Percentiles rank a stretch among this genome's conserved stretches.
Evolutionary conservation across 1,140 invertebrate species (phyloP).

Genomic region (Dreissena polymorpha): DNA sequence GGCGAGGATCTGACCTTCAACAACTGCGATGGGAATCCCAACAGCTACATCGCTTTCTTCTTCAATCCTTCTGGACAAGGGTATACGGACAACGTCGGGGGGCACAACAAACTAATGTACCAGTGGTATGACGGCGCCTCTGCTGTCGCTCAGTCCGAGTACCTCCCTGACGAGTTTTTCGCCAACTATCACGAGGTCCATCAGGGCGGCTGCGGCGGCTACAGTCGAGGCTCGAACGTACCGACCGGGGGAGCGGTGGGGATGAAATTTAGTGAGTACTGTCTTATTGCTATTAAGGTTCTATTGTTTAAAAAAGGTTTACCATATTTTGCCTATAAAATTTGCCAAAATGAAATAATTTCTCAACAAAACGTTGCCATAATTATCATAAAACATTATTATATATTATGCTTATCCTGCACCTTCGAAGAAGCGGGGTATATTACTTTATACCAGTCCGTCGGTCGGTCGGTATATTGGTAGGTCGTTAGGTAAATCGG

Average conservation of each 20-base stretch:
- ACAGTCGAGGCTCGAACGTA: neutral
- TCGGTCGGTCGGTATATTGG: too few relatives aligned
- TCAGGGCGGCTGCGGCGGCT: conserved; percentile 34
- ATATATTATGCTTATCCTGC: too few relatives aligned
- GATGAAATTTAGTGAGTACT: conserved; percentile 17
- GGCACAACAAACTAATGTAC: neutral
- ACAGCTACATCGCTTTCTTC: conserved; percentile 34
- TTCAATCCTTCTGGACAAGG: neutral
- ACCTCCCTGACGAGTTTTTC: conserved; percentile 10
- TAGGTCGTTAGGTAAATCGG: too few relatives aligned
- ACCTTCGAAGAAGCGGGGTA: too few relatives aligned
- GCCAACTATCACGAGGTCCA: conserved; percentile 12
- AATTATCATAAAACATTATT: too few relatives aligned
- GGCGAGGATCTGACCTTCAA: conserved; percentile 8
- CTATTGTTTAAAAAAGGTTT: too few relatives aligned
- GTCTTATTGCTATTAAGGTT: neutral
- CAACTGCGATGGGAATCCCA: conserved; percentile 26
- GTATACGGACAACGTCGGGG: conserved; percentile 1
- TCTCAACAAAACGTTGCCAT: too few relatives aligned
- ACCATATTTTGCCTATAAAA: too few relatives aligned
- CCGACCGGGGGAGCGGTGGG: conserved; percentile 15
- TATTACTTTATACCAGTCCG: too few relatives aligned
- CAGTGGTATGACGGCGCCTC: neutral
- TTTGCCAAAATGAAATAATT: too few relatives aligned
- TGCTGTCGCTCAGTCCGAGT: neutral